These are phyloP conservation scores for Phthorimaea operculella DNA, from an alignment of 1,140 invertebrate species.

Conservation along the genomic window DNA sequence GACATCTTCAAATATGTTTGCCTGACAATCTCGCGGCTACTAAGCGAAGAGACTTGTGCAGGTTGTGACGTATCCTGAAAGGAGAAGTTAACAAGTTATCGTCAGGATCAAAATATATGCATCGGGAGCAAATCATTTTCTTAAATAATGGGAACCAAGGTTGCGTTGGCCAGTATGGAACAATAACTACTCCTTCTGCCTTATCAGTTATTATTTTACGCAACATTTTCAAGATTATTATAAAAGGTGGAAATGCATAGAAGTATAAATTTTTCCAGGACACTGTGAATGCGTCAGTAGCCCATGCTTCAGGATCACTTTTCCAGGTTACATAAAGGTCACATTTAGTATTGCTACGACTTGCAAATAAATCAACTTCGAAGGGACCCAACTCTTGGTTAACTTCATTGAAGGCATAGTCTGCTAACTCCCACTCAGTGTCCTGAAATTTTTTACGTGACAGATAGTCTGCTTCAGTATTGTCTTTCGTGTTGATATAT, in stretches of 20 bases:
- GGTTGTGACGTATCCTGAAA: conserved; percentile 7
- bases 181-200: conserved; percentile 24
- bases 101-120: not conserved
- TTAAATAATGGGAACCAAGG: conserved; percentile 30
- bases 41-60: conserved; percentile 6
- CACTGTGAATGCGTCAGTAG: conserved; percentile 30
- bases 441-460: conserved; percentile 24
- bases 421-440: conserved; percentile 17
- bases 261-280: conserved; percentile 21
- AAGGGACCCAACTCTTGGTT: conserved; percentile 8
- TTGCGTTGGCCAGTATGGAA: conserved; percentile 31
- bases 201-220: conserved; percentile 28
- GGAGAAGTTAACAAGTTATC: conserved; percentile 2
- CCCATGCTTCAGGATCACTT: conserved; percentile 18
- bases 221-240: conserved; percentile 19
- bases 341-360: conserved; percentile 26
- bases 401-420: conserved; percentile 8
- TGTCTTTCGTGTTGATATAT: conserved; percentile 22
- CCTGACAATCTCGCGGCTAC: conserved; percentile 9
- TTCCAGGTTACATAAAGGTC: conserved; percentile 26
- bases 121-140: not conserved
- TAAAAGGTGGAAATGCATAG: conserved; percentile 32
- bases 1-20: not conserved
- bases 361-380: conserved; percentile 30
- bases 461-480: conserved; percentile 21